phyloP scores from a whole-genome alignment of 2,888 invertebrate species.

The Philopedon plagiatum region DNA sequence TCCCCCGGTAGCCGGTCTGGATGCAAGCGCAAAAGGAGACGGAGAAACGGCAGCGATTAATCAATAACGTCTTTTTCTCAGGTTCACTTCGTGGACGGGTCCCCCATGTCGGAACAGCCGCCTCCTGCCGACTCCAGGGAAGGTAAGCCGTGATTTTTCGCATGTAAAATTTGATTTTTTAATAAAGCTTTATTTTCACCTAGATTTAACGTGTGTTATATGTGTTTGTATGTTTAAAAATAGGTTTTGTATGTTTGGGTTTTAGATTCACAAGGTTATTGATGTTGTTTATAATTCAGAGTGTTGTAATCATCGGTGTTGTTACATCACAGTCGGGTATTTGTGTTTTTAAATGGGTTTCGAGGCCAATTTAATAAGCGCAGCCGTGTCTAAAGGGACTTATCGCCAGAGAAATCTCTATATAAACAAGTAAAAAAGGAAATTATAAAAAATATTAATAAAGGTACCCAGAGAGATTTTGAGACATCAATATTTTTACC shows the following conservation, averaged over 20 bases:
- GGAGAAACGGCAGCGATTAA: constrained; percentile 9
- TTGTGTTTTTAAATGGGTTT: too few relatives aligned
- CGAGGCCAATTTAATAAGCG: too few relatives aligned
- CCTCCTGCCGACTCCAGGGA: constrained; percentile 58
- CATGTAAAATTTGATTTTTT: constrained; percentile 15
- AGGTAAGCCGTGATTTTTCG: constrained; percentile 54
- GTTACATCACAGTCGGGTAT: too few relatives aligned
- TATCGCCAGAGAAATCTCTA: too few relatives aligned
- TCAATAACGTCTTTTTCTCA: constrained; percentile 63
- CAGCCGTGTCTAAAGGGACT: too few relatives aligned
- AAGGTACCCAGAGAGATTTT: too few relatives aligned
- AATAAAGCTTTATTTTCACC: constrained; percentile 1
- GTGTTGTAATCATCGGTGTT: not conserved
- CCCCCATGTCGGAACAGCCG: constrained; percentile 70
- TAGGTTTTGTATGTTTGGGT: not conserved
- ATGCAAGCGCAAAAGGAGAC: constrained; percentile 31
- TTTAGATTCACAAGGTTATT: not conserved
- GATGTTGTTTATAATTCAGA: not conserved
- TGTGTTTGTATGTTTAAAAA: not conserved
- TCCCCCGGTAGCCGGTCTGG: constrained; percentile 7
- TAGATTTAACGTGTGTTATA: not conserved
- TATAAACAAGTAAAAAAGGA: too few relatives aligned
- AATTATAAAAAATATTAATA: too few relatives aligned
- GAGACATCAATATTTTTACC: not conserved
- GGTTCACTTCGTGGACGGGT: constrained; percentile 79